Base-by-base conservation (phyloP, 2,888 invertebrate genomes). In the Heteromyza rotundicornis region DNA sequence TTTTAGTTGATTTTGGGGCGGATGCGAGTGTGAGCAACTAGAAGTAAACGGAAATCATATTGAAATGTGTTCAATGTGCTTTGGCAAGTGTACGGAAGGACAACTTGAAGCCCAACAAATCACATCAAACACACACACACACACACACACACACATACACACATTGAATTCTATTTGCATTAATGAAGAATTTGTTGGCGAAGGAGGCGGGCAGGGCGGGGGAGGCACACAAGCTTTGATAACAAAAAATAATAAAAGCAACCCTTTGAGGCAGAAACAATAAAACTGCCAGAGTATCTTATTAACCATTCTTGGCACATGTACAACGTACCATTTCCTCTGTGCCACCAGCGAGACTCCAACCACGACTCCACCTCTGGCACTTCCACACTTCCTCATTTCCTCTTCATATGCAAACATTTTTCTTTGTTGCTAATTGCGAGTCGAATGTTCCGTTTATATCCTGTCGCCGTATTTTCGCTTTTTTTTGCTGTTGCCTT, bases 351-450 rank as follows among this genome's bases (percentile, higher is more conserved):
- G 35, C 36, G 51, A 44, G 60, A 49, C 44, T 63, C 59, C 2
- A 1, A n/a, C n/a, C n/a, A n/a, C n/a, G n/a, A 10, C 12, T 14
- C 24, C 52, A 22, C n/a, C 52, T 27, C 50, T 52, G 3, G 14
- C 24, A 14, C n/a, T 16, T 7, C 52, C 52, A 16, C n/a, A n/a
- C 14, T 32, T 5, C 17, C 52, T 16, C n/a, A 10, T 19, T 8
- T 8, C 22, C 22, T 5, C 51, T 22, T 7, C 52, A 40, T n/a
- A 40, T 40, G 40, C 40, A 40, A 40, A 40, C 14, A 40, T 72
- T 71, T 69, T 73, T 76, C 75, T 76, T 74, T 70, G 72, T 70
- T 75, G 76, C 75, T 75, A 77, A 75, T 75, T 77, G 75, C 70
- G 69, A 71, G 71, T 74, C 73, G 75, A 76, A 77, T 71, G 72